A percentile compares a stretch with the other conserved stretches of the same genome.
phyloP scores from a whole-genome alignment of 1,140 invertebrate species.

The Uloborus diversus region DNA sequence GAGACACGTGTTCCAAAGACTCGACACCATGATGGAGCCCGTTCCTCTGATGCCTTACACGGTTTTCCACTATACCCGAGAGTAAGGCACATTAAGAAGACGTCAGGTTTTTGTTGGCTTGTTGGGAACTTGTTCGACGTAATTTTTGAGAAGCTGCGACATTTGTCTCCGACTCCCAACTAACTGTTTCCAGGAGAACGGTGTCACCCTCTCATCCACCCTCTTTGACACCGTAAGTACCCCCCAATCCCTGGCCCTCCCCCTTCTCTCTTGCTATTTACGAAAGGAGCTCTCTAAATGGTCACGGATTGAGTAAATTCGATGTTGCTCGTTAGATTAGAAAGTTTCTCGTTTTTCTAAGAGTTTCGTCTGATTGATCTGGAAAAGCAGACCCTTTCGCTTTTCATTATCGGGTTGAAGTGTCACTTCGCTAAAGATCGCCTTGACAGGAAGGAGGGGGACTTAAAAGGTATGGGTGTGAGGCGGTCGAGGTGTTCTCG shows the following conservation, averaged over 20 bases:
- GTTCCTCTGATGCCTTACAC: slow-evolving; percentile 47
- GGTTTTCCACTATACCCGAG: slow-evolving; percentile 56
- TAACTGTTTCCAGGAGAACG: slow-evolving; percentile 30
- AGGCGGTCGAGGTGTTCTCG: too few relatives aligned
- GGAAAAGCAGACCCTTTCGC: slow-evolving; percentile 11
- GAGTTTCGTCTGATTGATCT: slow-evolving; percentile 44
- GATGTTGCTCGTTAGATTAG: slow-evolving; percentile 37
- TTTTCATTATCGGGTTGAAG: slow-evolving; percentile 47
- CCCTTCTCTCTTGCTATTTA: neutral
- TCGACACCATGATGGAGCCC: slow-evolving; percentile 44
- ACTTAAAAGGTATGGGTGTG: neutral
- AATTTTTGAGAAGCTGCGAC: slow-evolving; percentile 57
- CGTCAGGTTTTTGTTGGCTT: slow-evolving; percentile 56
- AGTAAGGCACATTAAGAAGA: slow-evolving; percentile 48
- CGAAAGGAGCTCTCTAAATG: slow-evolving; percentile 27
- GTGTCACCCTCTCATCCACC: slow-evolving; percentile 12
- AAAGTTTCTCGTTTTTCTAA: slow-evolving; percentile 27
- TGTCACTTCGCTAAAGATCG: neutral
- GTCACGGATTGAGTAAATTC: slow-evolving; percentile 50
- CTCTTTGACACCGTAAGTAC: slow-evolving; percentile 19
- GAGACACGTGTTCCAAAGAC: slow-evolving; percentile 52
- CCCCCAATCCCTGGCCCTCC: neutral
- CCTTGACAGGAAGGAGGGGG: neutral
- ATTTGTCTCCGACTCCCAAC: slow-evolving; percentile 46
- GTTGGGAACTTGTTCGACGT: slow-evolving; percentile 54